phyloP scores from a whole-genome alignment of 2,797 vertebrate genomes.

The Sebastes paucispinis region DNA sequence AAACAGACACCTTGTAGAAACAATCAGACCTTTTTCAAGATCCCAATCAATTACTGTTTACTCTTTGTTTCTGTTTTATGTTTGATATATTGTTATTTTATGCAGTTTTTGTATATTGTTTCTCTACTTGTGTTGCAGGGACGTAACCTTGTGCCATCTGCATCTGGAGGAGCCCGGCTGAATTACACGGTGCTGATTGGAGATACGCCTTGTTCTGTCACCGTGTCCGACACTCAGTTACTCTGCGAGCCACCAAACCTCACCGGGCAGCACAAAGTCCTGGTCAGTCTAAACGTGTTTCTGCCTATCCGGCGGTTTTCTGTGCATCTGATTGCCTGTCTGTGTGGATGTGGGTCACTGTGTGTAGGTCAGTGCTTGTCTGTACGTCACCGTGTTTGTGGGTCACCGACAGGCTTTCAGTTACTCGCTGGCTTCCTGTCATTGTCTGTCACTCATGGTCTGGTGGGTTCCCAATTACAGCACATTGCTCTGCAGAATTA shows the following conservation, averaged over 20 bases:
- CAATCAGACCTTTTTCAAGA: background rate
- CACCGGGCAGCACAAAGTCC: constrained; percentile 93
- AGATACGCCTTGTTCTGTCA: constrained; percentile 90
- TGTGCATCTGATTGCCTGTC: constrained; percentile 23
- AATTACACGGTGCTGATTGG: constrained; percentile 96
- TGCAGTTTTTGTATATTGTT: background rate
- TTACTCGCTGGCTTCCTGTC: constrained; percentile 58
- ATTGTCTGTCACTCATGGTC: constrained; percentile 74
- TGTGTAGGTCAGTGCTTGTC: constrained; percentile 55
- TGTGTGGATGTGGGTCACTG: constrained; percentile 59
- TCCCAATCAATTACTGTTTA: background rate
- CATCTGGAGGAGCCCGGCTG: constrained; percentile 90
- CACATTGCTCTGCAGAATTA: constrained; percentile 48
- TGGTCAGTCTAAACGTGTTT: constrained; percentile 66
- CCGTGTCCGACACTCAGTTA: constrained; percentile 93
- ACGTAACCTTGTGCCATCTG: constrained; percentile 92
- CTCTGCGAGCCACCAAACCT: constrained; percentile 94
- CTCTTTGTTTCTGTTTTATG: background rate
- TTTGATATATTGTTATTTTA: background rate
- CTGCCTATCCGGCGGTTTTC: background rate
- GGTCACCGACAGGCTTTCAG: constrained; percentile 67
- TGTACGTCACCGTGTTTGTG: constrained; percentile 62
- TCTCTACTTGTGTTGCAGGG: constrained; percentile 79
- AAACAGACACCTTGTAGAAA: background rate
- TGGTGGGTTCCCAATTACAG: constrained; percentile 55